Percentiles rank a stretch among this genome's conserved stretches.
Evolutionary conservation across 2,888 invertebrate genomes (phyloP).

Genomic region (Argyra leucocephala): DNA sequence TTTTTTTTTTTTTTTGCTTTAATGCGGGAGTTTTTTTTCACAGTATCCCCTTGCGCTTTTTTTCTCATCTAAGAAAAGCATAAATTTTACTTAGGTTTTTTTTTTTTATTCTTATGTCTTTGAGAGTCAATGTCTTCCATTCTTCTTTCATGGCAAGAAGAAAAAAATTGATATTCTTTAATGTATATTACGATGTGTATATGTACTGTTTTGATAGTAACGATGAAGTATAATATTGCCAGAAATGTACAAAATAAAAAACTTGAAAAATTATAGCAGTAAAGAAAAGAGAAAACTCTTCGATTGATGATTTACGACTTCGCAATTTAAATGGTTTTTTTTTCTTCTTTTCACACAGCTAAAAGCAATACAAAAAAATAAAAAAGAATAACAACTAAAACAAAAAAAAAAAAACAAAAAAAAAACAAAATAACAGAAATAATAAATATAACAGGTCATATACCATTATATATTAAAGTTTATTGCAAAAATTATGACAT

Average conservation of each 20-base stretch:
- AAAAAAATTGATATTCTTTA: background rate
- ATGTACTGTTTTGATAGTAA: background rate
- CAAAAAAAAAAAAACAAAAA: background rate
- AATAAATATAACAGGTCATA: background rate
- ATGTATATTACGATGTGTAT: slow-evolving; percentile 3
- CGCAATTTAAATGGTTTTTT: background rate
- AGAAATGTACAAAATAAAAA: background rate
- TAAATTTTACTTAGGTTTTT: slow-evolving; percentile 5
- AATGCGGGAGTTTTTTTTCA: slow-evolving; percentile 3
- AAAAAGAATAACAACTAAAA: no score
- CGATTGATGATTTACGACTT: slow-evolving; percentile 3
- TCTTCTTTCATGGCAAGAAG: background rate
- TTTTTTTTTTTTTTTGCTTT: no score
- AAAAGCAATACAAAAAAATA: background rate
- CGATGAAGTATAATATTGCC: background rate
- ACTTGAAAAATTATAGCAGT: background rate
- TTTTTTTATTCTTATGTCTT: slow-evolving; percentile 2
- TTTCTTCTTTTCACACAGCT: background rate
- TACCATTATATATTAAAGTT: background rate
- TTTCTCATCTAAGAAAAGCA: background rate
- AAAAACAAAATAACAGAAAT: background rate
- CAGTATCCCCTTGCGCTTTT: slow-evolving; percentile 26
- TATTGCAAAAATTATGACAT: background rate
- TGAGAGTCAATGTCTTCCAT: background rate
- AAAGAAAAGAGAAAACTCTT: background rate